phyloP scores from a whole-genome alignment of 2,113 vertebrate genomes.

The Antennarius striatus region DNA sequence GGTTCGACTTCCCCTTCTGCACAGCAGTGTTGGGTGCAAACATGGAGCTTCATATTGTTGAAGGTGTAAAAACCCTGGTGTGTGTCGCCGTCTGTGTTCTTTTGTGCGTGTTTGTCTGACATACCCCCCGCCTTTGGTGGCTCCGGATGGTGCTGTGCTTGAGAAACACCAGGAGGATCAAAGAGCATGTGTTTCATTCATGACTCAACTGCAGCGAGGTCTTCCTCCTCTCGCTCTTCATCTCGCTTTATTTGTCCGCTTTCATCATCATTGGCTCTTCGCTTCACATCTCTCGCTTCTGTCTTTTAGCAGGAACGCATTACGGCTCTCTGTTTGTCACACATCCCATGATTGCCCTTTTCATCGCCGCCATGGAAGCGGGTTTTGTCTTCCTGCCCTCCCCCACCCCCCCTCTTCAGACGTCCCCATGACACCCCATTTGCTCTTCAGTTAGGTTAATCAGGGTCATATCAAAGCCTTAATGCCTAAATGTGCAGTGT shows the following conservation, averaged over 20 bases:
- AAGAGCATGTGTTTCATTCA: slow-evolving; percentile 44
- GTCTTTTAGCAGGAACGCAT: neutral
- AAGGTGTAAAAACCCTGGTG: slow-evolving; percentile 2
- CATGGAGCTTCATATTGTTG: neutral
- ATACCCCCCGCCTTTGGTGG: slow-evolving; percentile 29
- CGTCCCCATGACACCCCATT: slow-evolving; percentile 40
- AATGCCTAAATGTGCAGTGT: slow-evolving; percentile 49
- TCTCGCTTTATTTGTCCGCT: slow-evolving; percentile 50
- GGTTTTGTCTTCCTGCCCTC: slow-evolving; percentile 45
- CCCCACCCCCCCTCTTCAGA: slow-evolving; percentile 22
- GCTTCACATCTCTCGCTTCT: slow-evolving; percentile 24
- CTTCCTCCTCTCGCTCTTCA: slow-evolving; percentile 16
- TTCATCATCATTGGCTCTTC: slow-evolving; percentile 35
- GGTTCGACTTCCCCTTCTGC: slow-evolving; percentile 33
- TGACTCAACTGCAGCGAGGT: slow-evolving; percentile 34
- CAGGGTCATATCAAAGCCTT: slow-evolving; percentile 75
- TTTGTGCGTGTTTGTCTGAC: slow-evolving; percentile 19
- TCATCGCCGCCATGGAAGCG: slow-evolving; percentile 1
- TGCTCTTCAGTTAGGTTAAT: slow-evolving; percentile 70
- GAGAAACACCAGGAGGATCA: slow-evolving; percentile 47
- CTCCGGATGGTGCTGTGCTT: slow-evolving; percentile 28
- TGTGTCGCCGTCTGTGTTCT: slow-evolving; percentile 14
- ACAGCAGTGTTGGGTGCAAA: neutral
- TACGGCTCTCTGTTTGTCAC: slow-evolving; percentile 25
- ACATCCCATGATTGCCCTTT: slow-evolving; percentile 37